Evolutionary conservation across 2,888 invertebrate genomes (phyloP).

Genomic region (Kryphioiulus occultus): DNA sequence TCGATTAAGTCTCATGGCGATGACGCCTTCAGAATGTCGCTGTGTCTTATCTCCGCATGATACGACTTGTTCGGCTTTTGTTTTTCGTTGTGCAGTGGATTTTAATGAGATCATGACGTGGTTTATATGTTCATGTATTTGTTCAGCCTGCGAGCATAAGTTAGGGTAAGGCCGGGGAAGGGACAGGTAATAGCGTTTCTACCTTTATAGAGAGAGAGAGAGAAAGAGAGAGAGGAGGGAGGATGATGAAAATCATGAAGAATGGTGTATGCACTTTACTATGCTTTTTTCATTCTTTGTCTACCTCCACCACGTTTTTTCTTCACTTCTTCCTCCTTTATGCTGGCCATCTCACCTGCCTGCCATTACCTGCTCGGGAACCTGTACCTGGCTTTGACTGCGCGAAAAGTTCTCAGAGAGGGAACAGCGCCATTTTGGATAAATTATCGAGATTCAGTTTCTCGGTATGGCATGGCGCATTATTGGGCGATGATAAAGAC

Average conservation of each 20-base stretch:
- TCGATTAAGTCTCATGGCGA: not conserved
- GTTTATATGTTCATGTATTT: not conserved
- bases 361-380: not conserved
- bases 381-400: not conserved
- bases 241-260: constrained; percentile 45
- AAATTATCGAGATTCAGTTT: constrained; percentile 18
- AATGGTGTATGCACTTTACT: constrained; percentile 27
- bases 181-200: constrained; percentile 30
- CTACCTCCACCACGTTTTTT: constrained; percentile 31
- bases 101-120: constrained; percentile 35
- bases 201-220: not conserved
- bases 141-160: constrained; percentile 30
- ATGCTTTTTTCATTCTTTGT: constrained; percentile 35
- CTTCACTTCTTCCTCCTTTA: constrained; percentile 31
- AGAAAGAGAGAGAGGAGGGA: not conserved
- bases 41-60: not conserved
- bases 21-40: not conserved
- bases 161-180: constrained; percentile 32
- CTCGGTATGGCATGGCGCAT: not conserved
- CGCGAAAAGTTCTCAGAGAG: not conserved
- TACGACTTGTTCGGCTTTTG: constrained; percentile 3
- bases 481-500: not conserved
- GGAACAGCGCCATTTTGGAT: not conserved
- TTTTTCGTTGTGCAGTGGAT: not conserved
- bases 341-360: constrained; percentile 29